Percentiles rank a stretch among this genome's conserved stretches.
phyloP scores from a whole-genome alignment of 2,113 vertebrate species.

The mouse (Mus musculus) region DNA sequence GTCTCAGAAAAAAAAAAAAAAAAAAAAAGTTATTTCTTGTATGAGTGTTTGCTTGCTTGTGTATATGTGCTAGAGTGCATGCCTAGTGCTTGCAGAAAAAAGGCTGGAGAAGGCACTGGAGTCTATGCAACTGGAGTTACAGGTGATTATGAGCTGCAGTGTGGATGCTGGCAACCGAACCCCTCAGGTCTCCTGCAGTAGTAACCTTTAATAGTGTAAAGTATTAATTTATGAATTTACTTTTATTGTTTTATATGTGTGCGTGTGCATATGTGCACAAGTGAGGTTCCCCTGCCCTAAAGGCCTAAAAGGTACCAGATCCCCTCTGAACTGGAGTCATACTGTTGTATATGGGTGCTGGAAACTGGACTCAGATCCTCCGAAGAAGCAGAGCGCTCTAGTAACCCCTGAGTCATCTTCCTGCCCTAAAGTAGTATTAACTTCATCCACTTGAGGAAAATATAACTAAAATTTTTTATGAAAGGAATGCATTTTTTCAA shows the following conservation, averaged over 20 bases:
- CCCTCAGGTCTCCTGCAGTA: neutral
- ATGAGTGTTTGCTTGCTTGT: neutral
- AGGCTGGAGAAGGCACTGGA: neutral
- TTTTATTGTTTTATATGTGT: neutral
- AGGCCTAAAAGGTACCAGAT: neutral
- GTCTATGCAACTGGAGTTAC: neutral
- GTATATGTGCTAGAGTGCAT: fast-evolving
- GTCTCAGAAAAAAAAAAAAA: neutral
- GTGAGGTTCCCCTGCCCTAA: neutral
- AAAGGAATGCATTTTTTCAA: conserved; percentile 47
- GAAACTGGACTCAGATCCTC: neutral
- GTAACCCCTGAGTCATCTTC: neutral
- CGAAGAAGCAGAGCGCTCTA: neutral
- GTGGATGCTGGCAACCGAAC: neutral
- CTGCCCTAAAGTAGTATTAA: conserved; percentile 28
- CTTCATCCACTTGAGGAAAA: conserved; percentile 46
- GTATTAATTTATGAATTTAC: conserved; percentile 30
- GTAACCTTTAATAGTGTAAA: conserved; percentile 43
- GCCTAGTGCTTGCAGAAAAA: neutral
- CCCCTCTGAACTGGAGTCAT: neutral
- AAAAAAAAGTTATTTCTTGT: neutral
- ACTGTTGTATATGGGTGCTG: neutral
- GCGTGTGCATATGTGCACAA: neutral
- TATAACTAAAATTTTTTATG: conserved; percentile 53
- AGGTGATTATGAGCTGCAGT: neutral